phyloP scores from a whole-genome alignment of 2,888 invertebrate genomes.

The Thereva nobilitata region DNA sequence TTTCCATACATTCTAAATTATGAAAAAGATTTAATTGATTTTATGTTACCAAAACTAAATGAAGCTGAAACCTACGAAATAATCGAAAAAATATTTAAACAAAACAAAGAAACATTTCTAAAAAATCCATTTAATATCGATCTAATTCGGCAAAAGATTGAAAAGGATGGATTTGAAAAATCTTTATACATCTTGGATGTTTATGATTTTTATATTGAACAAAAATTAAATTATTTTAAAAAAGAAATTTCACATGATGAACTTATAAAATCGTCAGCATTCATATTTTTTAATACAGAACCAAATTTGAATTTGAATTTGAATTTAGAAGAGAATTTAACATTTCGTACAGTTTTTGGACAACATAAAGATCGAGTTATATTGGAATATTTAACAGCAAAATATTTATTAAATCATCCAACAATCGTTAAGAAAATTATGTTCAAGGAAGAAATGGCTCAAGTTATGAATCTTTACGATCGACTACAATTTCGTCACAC shows the following conservation, averaged over 20 bases:
- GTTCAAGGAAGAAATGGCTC: background rate
- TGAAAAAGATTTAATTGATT: too few species aligned
- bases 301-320: background rate
- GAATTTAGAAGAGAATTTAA: background rate
- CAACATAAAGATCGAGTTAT: background rate
- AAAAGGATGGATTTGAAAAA: background rate
- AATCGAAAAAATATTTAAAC: background rate
- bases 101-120: background rate
- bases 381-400: slow-evolving; percentile 11
- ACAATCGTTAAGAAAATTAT: background rate
- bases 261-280: background rate
- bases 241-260: background rate
- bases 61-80: too few species aligned
- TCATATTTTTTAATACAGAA: background rate
- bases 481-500: slow-evolving; percentile 7
- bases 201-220: slow-evolving; percentile 5
- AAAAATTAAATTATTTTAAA: background rate
- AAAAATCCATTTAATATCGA: background rate
- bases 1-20: too few species aligned
- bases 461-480: slow-evolving; percentile 2
- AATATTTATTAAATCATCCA: background rate
- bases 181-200: background rate
- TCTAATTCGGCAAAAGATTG: background rate
- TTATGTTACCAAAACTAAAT: too few species aligned
- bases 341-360: slow-evolving; percentile 1